phyloP scores from a whole-genome alignment of 2,113 vertebrate species.

The Typhlomys cinereus region DNA sequence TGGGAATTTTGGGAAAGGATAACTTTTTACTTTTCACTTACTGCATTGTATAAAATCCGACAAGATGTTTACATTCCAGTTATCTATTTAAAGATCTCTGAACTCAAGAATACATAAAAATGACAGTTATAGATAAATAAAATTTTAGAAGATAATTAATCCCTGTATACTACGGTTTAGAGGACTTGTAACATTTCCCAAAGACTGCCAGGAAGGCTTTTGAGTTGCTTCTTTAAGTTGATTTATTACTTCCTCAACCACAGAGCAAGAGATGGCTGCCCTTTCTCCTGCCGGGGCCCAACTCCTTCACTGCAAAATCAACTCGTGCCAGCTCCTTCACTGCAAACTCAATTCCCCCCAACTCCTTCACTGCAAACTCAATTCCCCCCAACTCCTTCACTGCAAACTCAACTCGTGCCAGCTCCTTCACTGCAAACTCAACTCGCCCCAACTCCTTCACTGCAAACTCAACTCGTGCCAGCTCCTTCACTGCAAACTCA shows the following conservation, averaged over 20 bases:
- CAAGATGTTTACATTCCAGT: background rate
- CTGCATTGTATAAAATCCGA: background rate
- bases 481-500: too few species aligned
- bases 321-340: too few species aligned
- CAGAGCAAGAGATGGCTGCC: background rate
- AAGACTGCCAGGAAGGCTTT: background rate
- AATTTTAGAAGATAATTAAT: slow-evolving; percentile 10
- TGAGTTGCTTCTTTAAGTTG: background rate
- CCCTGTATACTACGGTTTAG: background rate
- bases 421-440: too few species aligned
- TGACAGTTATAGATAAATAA: background rate
- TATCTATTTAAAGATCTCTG: slow-evolving; percentile 3
- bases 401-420: too few species aligned
- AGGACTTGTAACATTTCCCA: background rate
- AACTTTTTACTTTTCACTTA: slow-evolving; percentile 5
- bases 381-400: too few species aligned
- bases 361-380: too few species aligned
- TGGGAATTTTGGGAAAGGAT: background rate
- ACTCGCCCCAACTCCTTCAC: too few species aligned
- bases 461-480: too few species aligned
- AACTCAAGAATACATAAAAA: background rate
- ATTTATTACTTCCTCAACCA: background rate
- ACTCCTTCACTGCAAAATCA: too few species aligned
- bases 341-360: too few species aligned
- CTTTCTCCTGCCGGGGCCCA: background rate